Evolutionary conservation across 2,797 vertebrate genomes (phyloP), one percentile per base, ranked within the genome.

Genomic region (Syndactyla subalaris): DNA sequence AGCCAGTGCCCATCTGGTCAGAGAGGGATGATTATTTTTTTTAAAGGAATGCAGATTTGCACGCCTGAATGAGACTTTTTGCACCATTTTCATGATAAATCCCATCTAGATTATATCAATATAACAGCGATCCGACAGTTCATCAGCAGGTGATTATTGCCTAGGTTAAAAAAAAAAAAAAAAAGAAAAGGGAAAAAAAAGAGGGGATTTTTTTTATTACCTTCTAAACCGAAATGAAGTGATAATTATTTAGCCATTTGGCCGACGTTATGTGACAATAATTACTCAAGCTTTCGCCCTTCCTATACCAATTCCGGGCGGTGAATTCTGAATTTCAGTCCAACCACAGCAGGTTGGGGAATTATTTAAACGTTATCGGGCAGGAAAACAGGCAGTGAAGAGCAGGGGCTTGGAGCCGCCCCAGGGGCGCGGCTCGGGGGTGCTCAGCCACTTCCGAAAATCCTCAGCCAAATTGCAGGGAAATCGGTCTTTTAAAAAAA

Each of bases 241-340:
- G 95, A 96, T 95, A 97, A 96, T 96, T 95, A 96, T 96, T 95
- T 95, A 61, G 58, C 82, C 95, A 81, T 91, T 95, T 92, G 89
- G 73, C 73, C 61, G 67, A 66, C 20, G n/a, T 73, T 95, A 89
- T 95, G 93, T 73, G 57, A 39, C 67, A 85, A 74, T 73, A 89
- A 95, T 95, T 95, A 92, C 91, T 92, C 74, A 2, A 61, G 63
- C 30, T 95, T 96, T 94, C 30, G 12, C 63, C 24, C 10, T 70
- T 55, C 38, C 49, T 49, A 27, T 38, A 26, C 49, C 20, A 51
- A 79, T 85, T 88, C 76, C n/a, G 29, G 46, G 89, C 27, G 27
- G 43, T 27, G 59, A 88, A 89, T 57, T 58, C 54, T 67, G 52
- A 49, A 24, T 85, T 91, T 85, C 78, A 92, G 18, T 30, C 45